Base-by-base conservation (phyloP, 2,888 invertebrate species). In the Plusia festucae region DNA sequence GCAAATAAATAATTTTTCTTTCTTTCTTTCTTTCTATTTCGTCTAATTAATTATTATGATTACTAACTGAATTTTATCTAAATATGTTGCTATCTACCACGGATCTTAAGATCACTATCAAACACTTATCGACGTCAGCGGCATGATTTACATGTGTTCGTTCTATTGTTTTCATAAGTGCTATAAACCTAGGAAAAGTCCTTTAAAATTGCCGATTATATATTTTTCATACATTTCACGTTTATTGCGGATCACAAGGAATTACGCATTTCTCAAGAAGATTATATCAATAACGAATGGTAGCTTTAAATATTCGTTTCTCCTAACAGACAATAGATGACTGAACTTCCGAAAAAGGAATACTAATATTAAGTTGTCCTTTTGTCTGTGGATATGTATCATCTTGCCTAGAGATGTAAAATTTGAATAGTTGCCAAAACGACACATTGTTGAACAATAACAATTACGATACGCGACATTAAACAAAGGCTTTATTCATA, bases 391-490 rank as follows among this genome's bases (percentile, higher is more conserved):
- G 60, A 46, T 46, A 46, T 46, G 46, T 18, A 18, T 18, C 46
- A n/a, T 18, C 58, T 55, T 56, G 51, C 40, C 54, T 49, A 56
- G 54, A 52, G 58, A 65, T 57, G 56, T 56, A 60, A 62, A 60
- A 15, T 57, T 65, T 68, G 67, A 68, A 70, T n/a, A 46, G 46
- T 63, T 76, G 73, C 68, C 72, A 73, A 69, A 68, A 68, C 44
- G 18, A 46, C 57, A 64, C 8, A 32, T 13, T 20, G 27, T 20
- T 54, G 30, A n/a, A 60, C 56, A 69, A 58, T 55, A 57, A 52
- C 57, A 32, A 30, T 57, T 30, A 18, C 11, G 3, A 16, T 27
- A 11, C 18, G 16, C 46, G 56, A 16, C 3, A 52, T 15, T 40
- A n/a, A 11, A 55, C 56, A 49, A 27, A 46, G 56, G 46, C 60